Base-by-base conservation (phyloP, 2,113 vertebrate genomes). In the Aplodontia rufa region DNA sequence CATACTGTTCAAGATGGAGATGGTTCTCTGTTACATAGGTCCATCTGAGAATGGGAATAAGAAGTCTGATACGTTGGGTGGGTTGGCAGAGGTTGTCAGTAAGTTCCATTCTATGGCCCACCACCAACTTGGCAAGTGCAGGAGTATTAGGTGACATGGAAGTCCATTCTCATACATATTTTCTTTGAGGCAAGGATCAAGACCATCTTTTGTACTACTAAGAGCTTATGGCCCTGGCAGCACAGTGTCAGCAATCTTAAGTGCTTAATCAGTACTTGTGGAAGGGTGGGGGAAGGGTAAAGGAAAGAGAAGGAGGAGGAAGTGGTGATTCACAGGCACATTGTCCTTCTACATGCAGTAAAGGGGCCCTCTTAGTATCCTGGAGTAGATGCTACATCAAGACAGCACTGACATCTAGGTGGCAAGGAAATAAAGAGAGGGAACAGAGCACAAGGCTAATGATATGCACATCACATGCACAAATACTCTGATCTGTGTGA, bases 231-330 rank as follows among this genome's bases (percentile, higher is more conserved):
- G 30, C 28, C 19, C 74, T 79, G 26, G 62, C 45, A 64, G 72
- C 45, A 86, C 64, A 85, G 14, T 10, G 37, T 84, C 26, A 87
- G 72, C 51, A 94, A 85, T n/a, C 62, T 30, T 81, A 96, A 76
- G 45, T 75, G 35, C 7, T 96, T 58, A 76, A 6, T 62, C 37
- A 81, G 83, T 62, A 90, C 28, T 49, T 45, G 13, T 35, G 60
- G 42, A 68, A 66, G 37, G 49, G 47, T 55, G 26, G 5, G 5
- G 20, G 22, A 42, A 37, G 20, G 22, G 24, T 14, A 40, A 22
- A 5, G 37, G 60, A 47, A 51, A 64, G 16, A 5, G 8, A 45
- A 32, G 62, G 66, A 64, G 30, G 26, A 87, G 13, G 16, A 74
- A 69, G 14, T 74, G 9, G 8, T 42, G 32, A 91, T 68, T 93